Conservation (phyloP, 2,113 vertebrate species). For the Paratilapia polleni region DNA sequence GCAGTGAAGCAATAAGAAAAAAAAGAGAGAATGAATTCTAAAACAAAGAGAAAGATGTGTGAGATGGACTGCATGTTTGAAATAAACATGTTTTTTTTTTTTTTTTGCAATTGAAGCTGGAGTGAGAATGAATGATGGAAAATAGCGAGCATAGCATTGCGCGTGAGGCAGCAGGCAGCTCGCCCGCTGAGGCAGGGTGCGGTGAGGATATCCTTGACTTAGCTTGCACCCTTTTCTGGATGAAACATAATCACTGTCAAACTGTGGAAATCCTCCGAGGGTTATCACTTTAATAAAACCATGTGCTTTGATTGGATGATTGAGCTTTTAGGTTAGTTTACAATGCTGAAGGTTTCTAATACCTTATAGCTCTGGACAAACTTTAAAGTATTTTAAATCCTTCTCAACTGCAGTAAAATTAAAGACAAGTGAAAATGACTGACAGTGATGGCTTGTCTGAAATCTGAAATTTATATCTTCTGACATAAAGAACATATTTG, state of each 20-base stretch:
- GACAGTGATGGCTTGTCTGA: neutral
- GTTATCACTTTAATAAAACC: slow-evolving; percentile 42
- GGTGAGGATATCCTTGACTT: slow-evolving; percentile 74
- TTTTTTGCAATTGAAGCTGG: slow-evolving; percentile 41
- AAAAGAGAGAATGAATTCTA: neutral
- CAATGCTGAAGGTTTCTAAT: neutral
- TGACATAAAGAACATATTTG: neutral
- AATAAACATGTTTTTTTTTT: slow-evolving; percentile 37
- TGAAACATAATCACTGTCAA: slow-evolving; percentile 49
- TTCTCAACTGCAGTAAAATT: neutral
- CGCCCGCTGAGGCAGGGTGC: slow-evolving; percentile 67
- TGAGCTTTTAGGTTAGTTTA: slow-evolving; percentile 4
- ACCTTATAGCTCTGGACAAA: neutral
- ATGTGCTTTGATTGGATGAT: slow-evolving; percentile 25
- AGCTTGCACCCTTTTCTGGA: slow-evolving; percentile 54
- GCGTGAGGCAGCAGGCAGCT: slow-evolving; percentile 56
- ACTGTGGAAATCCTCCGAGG: slow-evolving; percentile 33
- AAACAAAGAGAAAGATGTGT: slow-evolving; percentile 21
- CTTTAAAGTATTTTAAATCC: neutral
- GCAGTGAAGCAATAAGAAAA: neutral
- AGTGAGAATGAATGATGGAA: slow-evolving; percentile 56
- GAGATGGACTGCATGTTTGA: slow-evolving; percentile 29
- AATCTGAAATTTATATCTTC: neutral
- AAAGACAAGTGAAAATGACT: neutral
- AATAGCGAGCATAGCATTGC: slow-evolving; percentile 53